Percentiles rank a stretch among this genome's conserved stretches.
Conservation (phyloP, 2,113 vertebrate genomes). For the Alethe diademata region DNA sequence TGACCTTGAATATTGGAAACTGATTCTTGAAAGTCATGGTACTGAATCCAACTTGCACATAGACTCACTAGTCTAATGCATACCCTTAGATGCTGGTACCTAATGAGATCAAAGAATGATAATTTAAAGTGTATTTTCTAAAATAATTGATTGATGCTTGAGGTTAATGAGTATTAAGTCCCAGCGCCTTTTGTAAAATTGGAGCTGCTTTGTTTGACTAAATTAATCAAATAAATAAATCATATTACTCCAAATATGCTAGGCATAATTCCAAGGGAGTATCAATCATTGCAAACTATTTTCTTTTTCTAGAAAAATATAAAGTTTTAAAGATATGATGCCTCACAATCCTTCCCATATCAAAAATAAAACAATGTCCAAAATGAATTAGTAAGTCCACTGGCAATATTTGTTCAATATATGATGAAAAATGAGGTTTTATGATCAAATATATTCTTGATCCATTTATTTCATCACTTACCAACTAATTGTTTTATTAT, state of each 20-base stretch:
- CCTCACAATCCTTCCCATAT: neutral
- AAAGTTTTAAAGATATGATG: neutral
- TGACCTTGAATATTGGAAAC: neutral
- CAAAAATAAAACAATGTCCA: neutral
- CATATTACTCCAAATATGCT: neutral
- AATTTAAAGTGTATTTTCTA: neutral
- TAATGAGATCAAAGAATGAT: neutral
- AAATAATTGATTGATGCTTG: neutral
- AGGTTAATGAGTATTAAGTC: neutral
- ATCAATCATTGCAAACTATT: neutral
- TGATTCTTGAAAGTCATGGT: neutral
- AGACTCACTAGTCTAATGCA: neutral
- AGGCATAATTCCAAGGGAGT: neutral
- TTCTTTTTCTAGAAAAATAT: neutral
- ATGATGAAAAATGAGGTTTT: neutral
- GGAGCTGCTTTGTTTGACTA: neutral
- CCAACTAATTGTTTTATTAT: neutral
- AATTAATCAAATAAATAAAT: constrained; percentile 14
- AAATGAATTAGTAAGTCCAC: neutral
- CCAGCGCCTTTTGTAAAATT: neutral
- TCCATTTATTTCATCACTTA: constrained; percentile 9
- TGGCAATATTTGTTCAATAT: neutral
- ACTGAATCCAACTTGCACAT: neutral
- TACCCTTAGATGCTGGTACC: neutral
- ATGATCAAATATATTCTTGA: constrained; percentile 1